Conservation (phyloP, 2,113 vertebrate species). For the Galbula dea region DNA sequence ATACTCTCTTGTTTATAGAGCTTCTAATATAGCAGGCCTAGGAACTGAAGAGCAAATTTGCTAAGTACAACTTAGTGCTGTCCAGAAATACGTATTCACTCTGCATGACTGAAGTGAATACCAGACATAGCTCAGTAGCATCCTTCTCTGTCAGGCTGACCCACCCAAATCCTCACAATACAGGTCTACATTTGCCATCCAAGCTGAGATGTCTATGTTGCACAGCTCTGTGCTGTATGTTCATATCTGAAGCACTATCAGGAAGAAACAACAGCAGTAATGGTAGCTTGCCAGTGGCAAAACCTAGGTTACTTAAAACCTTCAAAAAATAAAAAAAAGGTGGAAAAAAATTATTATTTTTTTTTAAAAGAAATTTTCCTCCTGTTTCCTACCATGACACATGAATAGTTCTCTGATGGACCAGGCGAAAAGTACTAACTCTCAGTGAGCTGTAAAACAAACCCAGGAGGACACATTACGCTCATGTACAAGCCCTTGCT, state of each 20-base stretch:
- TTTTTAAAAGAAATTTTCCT: background rate
- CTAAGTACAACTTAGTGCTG: background rate
- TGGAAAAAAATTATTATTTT: background rate
- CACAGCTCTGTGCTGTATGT: rapidly evolving
- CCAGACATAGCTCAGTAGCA: background rate
- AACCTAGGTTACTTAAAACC: background rate
- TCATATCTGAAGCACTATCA: background rate
- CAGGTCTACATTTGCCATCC: background rate
- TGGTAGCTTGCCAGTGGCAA: background rate
- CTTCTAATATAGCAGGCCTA: background rate
- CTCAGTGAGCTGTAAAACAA: background rate
- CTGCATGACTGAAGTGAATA: background rate
- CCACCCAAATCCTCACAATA: background rate
- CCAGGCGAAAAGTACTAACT: background rate
- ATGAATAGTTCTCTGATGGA: background rate
- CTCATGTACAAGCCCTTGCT: background rate
- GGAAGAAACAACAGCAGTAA: background rate
- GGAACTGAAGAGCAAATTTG: background rate
- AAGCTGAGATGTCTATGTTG: background rate
- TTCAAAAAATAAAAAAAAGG: no score
- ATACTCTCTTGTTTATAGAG: background rate
- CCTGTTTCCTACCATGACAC: background rate
- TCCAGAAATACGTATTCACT: background rate
- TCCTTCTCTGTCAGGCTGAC: background rate
- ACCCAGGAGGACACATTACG: background rate